These are phyloP conservation scores for Trogon melanurus DNA, from an alignment of 2,113 vertebrate genomes.

Conservation along the genomic window DNA sequence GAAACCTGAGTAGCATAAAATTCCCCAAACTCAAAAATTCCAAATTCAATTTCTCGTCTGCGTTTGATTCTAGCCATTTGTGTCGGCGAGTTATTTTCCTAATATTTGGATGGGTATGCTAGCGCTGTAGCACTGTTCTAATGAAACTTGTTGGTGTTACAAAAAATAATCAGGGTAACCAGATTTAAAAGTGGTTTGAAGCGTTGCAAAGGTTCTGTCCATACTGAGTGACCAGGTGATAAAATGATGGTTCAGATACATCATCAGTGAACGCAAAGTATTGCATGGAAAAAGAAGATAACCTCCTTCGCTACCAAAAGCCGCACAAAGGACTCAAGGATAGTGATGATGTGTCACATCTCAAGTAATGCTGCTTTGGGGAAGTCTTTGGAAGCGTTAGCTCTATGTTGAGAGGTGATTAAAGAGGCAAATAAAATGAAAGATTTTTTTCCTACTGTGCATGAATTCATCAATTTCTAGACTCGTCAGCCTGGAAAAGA, in stretches of 20 bases:
- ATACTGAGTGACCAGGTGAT: background rate
- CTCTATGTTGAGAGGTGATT: background rate
- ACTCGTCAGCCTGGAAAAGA: background rate
- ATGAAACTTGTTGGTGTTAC: background rate
- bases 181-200: background rate
- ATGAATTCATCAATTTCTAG: conserved; percentile 30
- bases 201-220: background rate
- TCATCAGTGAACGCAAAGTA: background rate
- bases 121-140: background rate
- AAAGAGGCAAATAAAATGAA: conserved; percentile 36
- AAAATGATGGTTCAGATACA: background rate
- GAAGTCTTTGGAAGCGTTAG: conserved; percentile 5
- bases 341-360: background rate
- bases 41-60: background rate
- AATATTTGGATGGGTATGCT: background rate
- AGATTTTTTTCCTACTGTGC: background rate
- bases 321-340: background rate
- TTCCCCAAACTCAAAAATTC: background rate
- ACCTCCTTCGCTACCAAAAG: background rate
- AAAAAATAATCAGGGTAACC: background rate
- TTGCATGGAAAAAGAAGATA: too few relatives aligned
- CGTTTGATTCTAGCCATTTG: background rate
- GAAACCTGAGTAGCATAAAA: background rate
- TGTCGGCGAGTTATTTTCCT: background rate
- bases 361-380: background rate